Base-by-base conservation (phyloP, 2,888 invertebrate genomes). In the Homarus gammarus region DNA sequence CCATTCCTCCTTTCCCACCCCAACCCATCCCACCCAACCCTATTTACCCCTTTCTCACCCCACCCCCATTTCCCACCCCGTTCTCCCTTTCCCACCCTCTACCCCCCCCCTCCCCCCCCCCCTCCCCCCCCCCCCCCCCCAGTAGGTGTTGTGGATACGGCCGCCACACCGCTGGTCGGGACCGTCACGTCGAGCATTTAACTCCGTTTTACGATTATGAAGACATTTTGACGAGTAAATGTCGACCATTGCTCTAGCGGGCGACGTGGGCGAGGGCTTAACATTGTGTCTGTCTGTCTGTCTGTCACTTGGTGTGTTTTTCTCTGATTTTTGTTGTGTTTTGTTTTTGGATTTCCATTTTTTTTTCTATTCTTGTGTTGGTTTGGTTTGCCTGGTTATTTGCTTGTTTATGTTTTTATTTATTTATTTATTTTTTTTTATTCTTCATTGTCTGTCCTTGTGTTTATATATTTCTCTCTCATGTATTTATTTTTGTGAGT, bases 41-140 rank as follows among this genome's bases (percentile, higher is more conserved):
- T 49, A 0, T 49, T 0, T 49, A 49, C 15, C 1, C 49, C 15
- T 15, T 1, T 49, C 49, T 49, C 8, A 49, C 49, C 49, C 49
- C 8, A n/a, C n/a, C n/a, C n/a, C n/a, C n/a, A n/a, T n/a, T n/a
- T n/a, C n/a, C n/a, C n/a, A n/a, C n/a, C 70, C 33, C n/a, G 12
- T 33, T 68, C n/a, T 68, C 70, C n/a, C 70, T 68, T n/a, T 68
- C 70, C 33, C 70, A 22, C 70, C 33, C 70, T 68, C 22, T 68
- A 12, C n/a, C n/a, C n/a, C 61, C 61, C 22, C 61, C 61, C 27
- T 27, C 5, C 61, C n/a, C 5, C 27, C 27, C 61, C 33, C 61
- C 2, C 27, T 27, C 27, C 61, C 5, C 61, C 61, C 61, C 61
- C n/a, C n/a, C n/a, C n/a, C n/a, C 31, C 61, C 68, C 68, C 68